Evolutionary conservation across 2,797 vertebrate genomes (phyloP).

Genomic region (Jordanella pulchra): DNA sequence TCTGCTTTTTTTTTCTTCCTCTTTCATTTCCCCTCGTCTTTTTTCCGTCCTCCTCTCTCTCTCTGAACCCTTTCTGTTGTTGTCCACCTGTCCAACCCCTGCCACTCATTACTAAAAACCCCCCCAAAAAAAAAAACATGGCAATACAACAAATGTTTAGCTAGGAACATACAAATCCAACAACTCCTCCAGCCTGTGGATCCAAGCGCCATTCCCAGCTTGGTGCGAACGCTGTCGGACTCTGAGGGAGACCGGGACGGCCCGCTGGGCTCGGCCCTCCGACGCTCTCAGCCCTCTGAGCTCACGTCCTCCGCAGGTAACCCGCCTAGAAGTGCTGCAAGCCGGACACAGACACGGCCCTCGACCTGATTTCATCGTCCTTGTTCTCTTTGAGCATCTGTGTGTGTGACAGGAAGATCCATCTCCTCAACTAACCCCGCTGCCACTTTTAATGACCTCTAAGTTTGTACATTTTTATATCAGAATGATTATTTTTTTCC

Average conservation of each 20-base stretch:
- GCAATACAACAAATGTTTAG: constrained; percentile 69
- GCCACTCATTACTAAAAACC: constrained; percentile 15
- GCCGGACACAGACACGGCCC: constrained; percentile 20
- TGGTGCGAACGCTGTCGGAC: constrained; percentile 82
- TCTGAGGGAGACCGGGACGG: constrained; percentile 83
- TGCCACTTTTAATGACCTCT: constrained; percentile 50
- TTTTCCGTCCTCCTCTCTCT: constrained; percentile 40
- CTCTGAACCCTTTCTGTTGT: constrained; percentile 28
- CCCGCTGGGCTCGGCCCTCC: constrained; percentile 74
- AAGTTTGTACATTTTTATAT: constrained; percentile 53
- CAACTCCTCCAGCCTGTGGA: constrained; percentile 85
- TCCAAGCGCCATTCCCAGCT: constrained; percentile 84
- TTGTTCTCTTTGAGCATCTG: constrained; percentile 44
- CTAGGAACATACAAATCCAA: constrained; percentile 86
- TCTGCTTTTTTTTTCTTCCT: constrained; percentile 59
- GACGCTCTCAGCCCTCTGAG: constrained; percentile 81
- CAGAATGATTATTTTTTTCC: constrained; percentile 19
- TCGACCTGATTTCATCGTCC: constrained; percentile 37
- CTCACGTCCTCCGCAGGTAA: constrained; percentile 91
- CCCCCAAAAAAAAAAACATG: no score
- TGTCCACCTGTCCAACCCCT: constrained; percentile 12
- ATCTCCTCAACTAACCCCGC: constrained; percentile 55
- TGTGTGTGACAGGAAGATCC: constrained; percentile 41
- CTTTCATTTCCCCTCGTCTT: constrained; percentile 47
- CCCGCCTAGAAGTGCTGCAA: constrained; percentile 49